Percentiles rank a stretch among this genome's conserved stretches.
These are phyloP conservation scores for Thera obeliscata DNA, from an alignment of 2,888 invertebrate genomes.

Conservation along the genomic window DNA sequence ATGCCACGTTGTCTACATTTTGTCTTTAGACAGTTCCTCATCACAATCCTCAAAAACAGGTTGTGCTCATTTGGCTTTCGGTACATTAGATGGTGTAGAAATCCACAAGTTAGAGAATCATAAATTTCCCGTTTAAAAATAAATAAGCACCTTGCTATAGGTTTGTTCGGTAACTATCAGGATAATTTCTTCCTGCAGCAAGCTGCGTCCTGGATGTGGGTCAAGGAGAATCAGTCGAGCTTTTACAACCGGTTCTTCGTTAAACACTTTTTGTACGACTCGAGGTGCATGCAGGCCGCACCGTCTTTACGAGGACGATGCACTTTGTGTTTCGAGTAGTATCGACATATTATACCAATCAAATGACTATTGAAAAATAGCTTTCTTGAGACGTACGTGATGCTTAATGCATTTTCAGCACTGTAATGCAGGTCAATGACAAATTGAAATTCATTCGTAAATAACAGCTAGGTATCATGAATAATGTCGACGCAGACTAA, in stretches of 20 bases:
- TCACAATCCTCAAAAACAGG: too few species aligned
- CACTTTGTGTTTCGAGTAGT: constrained; percentile 9
- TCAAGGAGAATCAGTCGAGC: constrained; percentile 72
- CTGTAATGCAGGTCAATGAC: constrained; percentile 48
- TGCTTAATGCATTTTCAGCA: constrained; percentile 11
- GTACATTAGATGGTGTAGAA: too few species aligned
- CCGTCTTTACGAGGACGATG: constrained; percentile 29
- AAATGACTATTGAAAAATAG: constrained; percentile 6
- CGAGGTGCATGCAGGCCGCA: constrained; percentile 29
- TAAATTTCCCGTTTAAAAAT: too few species aligned
- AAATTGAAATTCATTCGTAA: background rate
- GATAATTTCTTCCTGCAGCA: constrained; percentile 65
- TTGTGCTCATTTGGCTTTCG: too few species aligned
- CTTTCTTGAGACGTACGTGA: constrained; percentile 4
- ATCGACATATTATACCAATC: constrained; percentile 8
- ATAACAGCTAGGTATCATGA: background rate
- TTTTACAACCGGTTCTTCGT: constrained; percentile 68
- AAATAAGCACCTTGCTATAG: too few species aligned
- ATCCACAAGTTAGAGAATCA: too few species aligned
- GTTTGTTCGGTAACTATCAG: constrained; percentile 32
- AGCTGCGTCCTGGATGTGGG: constrained; percentile 54
- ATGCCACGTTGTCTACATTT: too few species aligned
- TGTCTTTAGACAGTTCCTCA: too few species aligned
- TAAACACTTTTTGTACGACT: constrained; percentile 47
- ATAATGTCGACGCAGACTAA: background rate